Evolutionary conservation across 2,888 invertebrate species (phyloP).

Genomic region (Xylota segnis): DNA sequence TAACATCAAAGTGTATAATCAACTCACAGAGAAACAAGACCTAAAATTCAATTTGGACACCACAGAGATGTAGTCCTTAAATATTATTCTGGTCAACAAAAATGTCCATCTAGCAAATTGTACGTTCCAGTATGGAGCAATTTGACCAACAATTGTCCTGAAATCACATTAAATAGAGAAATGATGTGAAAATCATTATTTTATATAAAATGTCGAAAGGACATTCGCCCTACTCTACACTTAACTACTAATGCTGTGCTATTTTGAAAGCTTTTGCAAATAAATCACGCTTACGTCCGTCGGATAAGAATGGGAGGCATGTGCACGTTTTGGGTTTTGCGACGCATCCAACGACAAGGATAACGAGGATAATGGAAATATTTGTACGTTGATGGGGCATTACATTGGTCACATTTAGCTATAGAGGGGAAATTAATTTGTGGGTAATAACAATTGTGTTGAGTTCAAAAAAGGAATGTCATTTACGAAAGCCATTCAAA

Average conservation of each 20-base stretch:
- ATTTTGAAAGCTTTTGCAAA: slow-evolving; percentile 61
- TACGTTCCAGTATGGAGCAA: background rate
- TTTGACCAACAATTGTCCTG: slow-evolving; percentile 48
- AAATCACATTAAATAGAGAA: slow-evolving; percentile 50
- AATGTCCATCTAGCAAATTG: slow-evolving; percentile 3
- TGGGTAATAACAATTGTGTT: background rate
- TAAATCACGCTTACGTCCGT: slow-evolving; percentile 60
- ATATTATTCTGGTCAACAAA: slow-evolving; percentile 20
- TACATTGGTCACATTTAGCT: slow-evolving; percentile 6
- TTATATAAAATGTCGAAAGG: slow-evolving; percentile 33
- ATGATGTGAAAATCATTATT: slow-evolving; percentile 59
- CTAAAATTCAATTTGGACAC: slow-evolving; percentile 22
- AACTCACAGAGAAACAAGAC: background rate
- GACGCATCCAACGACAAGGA: background rate
- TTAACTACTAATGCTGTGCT: slow-evolving; percentile 30
- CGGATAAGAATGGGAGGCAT: slow-evolving; percentile 15
- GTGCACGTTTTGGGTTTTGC: background rate
- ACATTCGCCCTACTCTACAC: background rate
- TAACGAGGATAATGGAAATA: slow-evolving; percentile 25
- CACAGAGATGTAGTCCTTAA: slow-evolving; percentile 2
- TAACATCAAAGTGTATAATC: background rate
- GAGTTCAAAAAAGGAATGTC: background rate
- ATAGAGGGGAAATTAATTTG: slow-evolving; percentile 13
- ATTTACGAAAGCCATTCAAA: background rate
- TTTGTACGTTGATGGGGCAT: slow-evolving; percentile 6